These are phyloP conservation scores for Phalacrocorax pelagicus DNA, from an alignment of 2,113 vertebrate genomes.

Conservation along the genomic window DNA sequence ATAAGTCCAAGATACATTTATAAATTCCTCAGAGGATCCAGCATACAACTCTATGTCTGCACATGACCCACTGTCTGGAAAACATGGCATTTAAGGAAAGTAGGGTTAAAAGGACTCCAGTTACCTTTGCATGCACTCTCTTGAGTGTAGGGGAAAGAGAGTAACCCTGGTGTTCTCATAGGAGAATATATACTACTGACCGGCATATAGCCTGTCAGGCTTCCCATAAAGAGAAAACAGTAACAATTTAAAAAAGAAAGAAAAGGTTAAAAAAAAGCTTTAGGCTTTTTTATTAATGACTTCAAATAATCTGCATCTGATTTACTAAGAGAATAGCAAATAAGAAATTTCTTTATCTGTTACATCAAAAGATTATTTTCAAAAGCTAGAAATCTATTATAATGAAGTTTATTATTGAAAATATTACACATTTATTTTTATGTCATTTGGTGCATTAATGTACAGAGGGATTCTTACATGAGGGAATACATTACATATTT, in stretches of 20 bases:
- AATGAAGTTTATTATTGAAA: background rate
- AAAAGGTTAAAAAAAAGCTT: accelerated
- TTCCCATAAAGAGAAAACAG: background rate
- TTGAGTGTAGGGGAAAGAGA: background rate
- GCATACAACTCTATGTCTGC: background rate
- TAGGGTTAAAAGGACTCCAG: background rate
- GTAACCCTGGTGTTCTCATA: background rate
- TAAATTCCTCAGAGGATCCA: background rate
- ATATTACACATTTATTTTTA: background rate
- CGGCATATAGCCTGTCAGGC: background rate
- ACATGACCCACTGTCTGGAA: background rate
- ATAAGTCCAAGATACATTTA: background rate
- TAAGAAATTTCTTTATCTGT: background rate
- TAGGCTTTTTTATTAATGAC: background rate
- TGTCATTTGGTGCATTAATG: background rate
- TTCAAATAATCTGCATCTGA: background rate
- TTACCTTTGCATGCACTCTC: background rate
- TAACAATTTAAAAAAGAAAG: background rate
- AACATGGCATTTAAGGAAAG: background rate
- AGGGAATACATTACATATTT: background rate
- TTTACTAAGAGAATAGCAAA: background rate
- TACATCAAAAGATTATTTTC: background rate
- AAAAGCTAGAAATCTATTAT: background rate
- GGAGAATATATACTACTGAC: background rate
- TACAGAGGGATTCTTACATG: background rate